phyloP scores from a whole-genome alignment of 2,797 vertebrate genomes.

The Myiothlypis coronata region DNA sequence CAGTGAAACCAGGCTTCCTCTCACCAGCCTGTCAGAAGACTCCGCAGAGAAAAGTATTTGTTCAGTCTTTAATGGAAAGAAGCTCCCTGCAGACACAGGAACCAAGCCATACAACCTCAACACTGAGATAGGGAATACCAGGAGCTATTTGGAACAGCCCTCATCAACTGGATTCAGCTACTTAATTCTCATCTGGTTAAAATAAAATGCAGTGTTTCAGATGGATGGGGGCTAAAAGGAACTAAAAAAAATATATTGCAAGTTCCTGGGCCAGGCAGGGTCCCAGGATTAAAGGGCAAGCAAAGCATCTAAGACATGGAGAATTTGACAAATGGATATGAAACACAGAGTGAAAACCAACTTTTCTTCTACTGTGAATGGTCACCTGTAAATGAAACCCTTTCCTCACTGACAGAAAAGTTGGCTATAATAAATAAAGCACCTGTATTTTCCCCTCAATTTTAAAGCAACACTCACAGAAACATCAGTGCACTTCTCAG shows the following conservation, averaged over 20 bases:
- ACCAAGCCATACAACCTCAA: not conserved
- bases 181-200: not conserved
- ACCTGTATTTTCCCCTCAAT: not conserved
- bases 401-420: not conserved
- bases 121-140: not conserved
- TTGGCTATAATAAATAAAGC: not conserved
- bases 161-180: not conserved
- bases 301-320: not conserved
- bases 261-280: not conserved
- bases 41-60: not conserved
- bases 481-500: not conserved
- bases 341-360: not conserved
- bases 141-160: not conserved
- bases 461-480: not conserved
- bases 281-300: not conserved
- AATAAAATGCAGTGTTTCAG: not conserved
- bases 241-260: not conserved
- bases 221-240: not conserved
- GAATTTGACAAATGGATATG: not conserved
- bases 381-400: not conserved
- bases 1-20: not conserved
- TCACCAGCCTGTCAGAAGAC: slow-evolving; percentile 27
- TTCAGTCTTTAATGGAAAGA: not conserved
- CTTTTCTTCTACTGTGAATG: not conserved
- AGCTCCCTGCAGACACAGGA: not conserved